Evolutionary conservation across 1,140 invertebrate genomes (phyloP).

Genomic region (Hesperophylax magnus): DNA sequence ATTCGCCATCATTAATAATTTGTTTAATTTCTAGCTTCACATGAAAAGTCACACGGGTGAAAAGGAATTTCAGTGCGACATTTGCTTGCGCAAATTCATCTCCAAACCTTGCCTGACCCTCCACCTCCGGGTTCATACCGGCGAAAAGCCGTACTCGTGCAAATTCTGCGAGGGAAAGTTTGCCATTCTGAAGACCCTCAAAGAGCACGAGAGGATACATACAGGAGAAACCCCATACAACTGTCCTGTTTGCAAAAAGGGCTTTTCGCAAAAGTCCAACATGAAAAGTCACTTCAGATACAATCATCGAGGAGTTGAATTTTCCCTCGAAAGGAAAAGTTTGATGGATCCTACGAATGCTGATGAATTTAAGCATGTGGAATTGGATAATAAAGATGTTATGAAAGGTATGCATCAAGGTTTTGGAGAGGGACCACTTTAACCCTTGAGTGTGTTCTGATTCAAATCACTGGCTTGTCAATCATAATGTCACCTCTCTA

Average conservation of each 20-base stretch:
- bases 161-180: constrained; percentile 56
- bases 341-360: too few relatives aligned
- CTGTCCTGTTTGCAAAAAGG: constrained; percentile 61
- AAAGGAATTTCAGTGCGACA: constrained; percentile 66
- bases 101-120: constrained; percentile 57
- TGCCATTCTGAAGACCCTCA: constrained; percentile 42
- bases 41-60: constrained; percentile 66
- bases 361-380: too few relatives aligned
- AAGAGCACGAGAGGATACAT: constrained; percentile 73
- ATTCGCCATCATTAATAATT: background rate
- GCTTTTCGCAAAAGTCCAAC: constrained; percentile 60
- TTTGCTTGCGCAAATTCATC: constrained; percentile 60
- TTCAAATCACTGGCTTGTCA: too few relatives aligned
- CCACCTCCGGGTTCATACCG: constrained; percentile 49
- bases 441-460: too few relatives aligned
- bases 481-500: too few relatives aligned
- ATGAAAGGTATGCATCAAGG: too few relatives aligned
- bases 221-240: constrained; percentile 74
- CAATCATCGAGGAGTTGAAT: constrained; percentile 47
- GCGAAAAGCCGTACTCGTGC: constrained; percentile 57
- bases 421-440: too few relatives aligned
- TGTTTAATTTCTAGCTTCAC: constrained; percentile 57
- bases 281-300: constrained; percentile 54
- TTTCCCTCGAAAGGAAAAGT: background rate
- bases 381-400: too few relatives aligned